Percentiles rank a stretch among this genome's conserved stretches.
Evolutionary conservation across 2,888 invertebrate species (phyloP).

Genomic region (Ctenicera cuprea): DNA sequence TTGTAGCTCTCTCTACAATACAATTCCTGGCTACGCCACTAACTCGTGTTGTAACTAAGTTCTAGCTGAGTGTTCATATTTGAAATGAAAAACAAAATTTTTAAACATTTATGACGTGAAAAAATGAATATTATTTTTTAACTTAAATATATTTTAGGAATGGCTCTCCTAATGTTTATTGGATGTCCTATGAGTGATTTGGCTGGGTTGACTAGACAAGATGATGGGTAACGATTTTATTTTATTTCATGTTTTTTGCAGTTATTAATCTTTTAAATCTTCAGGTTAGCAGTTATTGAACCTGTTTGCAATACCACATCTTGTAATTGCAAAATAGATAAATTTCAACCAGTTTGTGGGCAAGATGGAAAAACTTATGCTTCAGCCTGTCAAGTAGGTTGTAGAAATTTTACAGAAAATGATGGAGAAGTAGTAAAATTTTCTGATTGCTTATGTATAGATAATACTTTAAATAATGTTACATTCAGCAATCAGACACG

Average conservation of each 20-base stretch:
- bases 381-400: slow-evolving; percentile 94
- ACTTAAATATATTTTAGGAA: slow-evolving; percentile 74
- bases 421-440: slow-evolving; percentile 77
- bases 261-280: slow-evolving; percentile 37
- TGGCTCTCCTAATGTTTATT: slow-evolving; percentile 91
- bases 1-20: too few species aligned
- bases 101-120: too few species aligned
- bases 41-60: too few species aligned
- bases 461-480: slow-evolving; percentile 41
- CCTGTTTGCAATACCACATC: slow-evolving; percentile 79
- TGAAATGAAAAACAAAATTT: too few species aligned
- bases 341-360: slow-evolving; percentile 91
- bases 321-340: slow-evolving; percentile 85
- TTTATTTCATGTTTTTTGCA: not conserved
- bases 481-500: slow-evolving; percentile 51
- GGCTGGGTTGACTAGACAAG: slow-evolving; percentile 76
- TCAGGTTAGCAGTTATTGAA: slow-evolving; percentile 66
- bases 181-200: slow-evolving; percentile 92
- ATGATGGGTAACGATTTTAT: slow-evolving; percentile 66
- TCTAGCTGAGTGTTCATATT: too few species aligned
- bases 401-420: slow-evolving; percentile 77
- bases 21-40: too few species aligned
- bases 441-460: slow-evolving; percentile 75
- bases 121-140: too few species aligned
- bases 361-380: slow-evolving; percentile 88